Evolutionary conservation across 2,113 vertebrate species (phyloP), one percentile per base, ranked within the genome.

Genomic region (Lota lota): DNA sequence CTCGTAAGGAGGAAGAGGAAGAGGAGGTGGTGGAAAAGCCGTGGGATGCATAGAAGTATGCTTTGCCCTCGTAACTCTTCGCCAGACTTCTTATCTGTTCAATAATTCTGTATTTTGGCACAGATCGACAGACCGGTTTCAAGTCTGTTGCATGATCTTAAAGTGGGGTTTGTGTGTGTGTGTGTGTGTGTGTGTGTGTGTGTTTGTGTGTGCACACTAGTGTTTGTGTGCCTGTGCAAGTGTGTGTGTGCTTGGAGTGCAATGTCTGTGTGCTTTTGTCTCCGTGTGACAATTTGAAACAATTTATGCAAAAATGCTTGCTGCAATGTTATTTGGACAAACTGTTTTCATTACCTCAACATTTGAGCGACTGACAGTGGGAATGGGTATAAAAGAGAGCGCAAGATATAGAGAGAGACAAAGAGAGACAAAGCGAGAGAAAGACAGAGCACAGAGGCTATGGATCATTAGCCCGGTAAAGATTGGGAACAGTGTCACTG

Each of bases 391-490:
- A n/a, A 67, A 59, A 63, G 64, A 73, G 64, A 67, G 73, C 0
- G 10, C 4, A 14, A n/a, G 53, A 56, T 10, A 56, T 10, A 56
- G 17, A 56, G 72, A 67, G 51, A 67, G 22, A 64, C 21, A 66
- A n/a, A 67, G 62, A 63, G 64, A n/a, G 53, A n/a, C 7, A 54
- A 2, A n/a, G 53, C 3, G 53, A n/a, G 53, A 18, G 53, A 56
- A 12, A 56, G 16, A 56, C 1, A 56, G 72, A 67, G 51, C 51
- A 10, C 17, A 4, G 63, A 70, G 47, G 61, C 77, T 61, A 76
- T 36, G 50, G 61, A 53, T 68, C 19, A 19, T 72, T 88, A 76
- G 66, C 64, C 64, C 54, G 47, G 36, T 70, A 66, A 79, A 76
- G 63, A 66, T 58, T 56, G 33, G 21, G 69, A 60, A 54, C 65